Percentiles rank a stretch among this genome's conserved stretches.
These are phyloP conservation scores for Palythoa caribaeorum DNA, from an alignment of 92 coral and sea anemone genomes.

Conservation along the genomic window DNA sequence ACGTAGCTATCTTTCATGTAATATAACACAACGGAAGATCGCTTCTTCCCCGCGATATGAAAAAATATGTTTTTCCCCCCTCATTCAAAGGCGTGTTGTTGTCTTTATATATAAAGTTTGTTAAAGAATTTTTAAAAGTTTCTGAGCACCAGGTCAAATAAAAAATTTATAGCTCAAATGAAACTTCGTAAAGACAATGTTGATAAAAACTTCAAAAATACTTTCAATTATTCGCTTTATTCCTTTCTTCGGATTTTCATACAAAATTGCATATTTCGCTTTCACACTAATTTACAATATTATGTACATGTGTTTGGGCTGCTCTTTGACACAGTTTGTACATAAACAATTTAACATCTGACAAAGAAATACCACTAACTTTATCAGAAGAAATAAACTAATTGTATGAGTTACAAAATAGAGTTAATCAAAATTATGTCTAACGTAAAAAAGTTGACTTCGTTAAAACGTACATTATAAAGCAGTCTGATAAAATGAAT, in stretches of 20 bases:
- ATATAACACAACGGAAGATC: no score
- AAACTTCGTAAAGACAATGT: not conserved
- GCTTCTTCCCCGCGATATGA: not conserved
- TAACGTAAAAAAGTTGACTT: not conserved
- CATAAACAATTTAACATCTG: conserved; percentile 36
- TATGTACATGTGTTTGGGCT: conserved; percentile 26
- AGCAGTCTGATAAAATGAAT: not conserved
- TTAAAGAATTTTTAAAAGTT: conserved; percentile 20
- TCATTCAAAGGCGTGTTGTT: not conserved
- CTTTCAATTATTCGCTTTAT: conserved; percentile 20
- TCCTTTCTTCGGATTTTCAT: conserved; percentile 37
- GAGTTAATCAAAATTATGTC: not conserved
- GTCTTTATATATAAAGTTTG: conserved; percentile 3
- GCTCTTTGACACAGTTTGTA: conserved; percentile 6
- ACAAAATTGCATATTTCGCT: conserved; percentile 31
- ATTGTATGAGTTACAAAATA: not conserved
- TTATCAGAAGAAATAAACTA: not conserved
- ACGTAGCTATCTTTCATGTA: no score
- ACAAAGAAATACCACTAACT: not conserved
- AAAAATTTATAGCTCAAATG: not conserved
- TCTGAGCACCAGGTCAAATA: conserved; percentile 13
- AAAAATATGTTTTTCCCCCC: not conserved
- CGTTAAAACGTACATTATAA: not conserved
- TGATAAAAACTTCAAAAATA: not conserved
- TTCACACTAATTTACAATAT: conserved; percentile 22